phyloP scores from a whole-genome alignment of 2,113 vertebrate genomes.

The Podiceps cristatus region DNA sequence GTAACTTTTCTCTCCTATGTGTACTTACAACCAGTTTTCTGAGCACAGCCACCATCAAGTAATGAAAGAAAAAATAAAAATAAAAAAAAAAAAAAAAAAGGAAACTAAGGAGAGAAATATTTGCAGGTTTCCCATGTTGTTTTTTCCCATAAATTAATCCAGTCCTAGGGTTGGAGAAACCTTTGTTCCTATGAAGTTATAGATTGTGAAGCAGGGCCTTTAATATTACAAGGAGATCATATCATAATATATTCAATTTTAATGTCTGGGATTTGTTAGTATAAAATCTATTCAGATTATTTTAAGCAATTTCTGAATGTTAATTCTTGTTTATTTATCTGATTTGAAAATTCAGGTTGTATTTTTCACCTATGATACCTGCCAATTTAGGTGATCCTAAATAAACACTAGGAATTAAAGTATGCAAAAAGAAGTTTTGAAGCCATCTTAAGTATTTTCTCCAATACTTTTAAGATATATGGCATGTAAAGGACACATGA shows the following conservation, averaged over 20 bases:
- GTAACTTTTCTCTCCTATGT: neutral
- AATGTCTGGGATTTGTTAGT: neutral
- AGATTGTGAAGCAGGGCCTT: neutral
- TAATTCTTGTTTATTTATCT: neutral
- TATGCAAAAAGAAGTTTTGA: neutral
- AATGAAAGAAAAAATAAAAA: neutral
- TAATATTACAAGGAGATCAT: neutral
- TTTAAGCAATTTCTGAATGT: neutral
- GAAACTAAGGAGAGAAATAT: neutral
- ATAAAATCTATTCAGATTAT: neutral
- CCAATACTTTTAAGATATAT: neutral
- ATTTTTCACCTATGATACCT: neutral
- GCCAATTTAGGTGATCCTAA: neutral
- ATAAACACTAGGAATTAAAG: neutral
- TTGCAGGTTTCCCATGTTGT: neutral
- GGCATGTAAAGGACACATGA: neutral
- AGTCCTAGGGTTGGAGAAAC: neutral
- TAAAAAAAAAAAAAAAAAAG: neutral
- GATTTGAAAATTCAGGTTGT: neutral
- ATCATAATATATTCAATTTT: neutral
- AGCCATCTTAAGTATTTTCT: neutral
- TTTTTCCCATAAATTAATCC: neutral
- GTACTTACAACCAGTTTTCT: neutral
- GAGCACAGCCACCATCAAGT: neutral
- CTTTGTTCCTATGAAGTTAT: neutral